phyloP scores from a whole-genome alignment of 2,797 vertebrate species.

The Sebastiscus tertius region DNA sequence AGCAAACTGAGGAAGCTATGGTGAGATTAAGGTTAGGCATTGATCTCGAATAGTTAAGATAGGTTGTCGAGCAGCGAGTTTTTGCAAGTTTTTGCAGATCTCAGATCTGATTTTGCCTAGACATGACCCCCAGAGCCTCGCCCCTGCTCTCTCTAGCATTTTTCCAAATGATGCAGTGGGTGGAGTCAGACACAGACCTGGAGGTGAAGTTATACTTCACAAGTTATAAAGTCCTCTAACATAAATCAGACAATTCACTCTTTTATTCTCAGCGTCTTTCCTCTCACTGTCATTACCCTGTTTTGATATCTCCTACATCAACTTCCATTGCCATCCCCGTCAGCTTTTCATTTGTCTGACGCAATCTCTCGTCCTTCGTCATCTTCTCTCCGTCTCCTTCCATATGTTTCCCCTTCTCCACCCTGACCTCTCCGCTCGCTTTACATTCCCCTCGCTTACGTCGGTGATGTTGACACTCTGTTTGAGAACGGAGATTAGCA shows the following conservation, averaged over 20 bases:
- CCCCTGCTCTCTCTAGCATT: too few species aligned
- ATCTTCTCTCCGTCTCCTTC: not conserved
- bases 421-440: constrained; percentile 46
- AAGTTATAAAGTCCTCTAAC: not conserved
- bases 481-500: constrained; percentile 61
- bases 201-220: too few species aligned
- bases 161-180: too few species aligned
- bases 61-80: not conserved
- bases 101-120: too few species aligned
- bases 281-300: not conserved
- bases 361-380: not conserved
- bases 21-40: not conserved
- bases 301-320: constrained; percentile 18
- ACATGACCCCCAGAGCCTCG: too few species aligned
- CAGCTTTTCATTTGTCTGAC: constrained; percentile 26
- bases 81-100: too few species aligned
- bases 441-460: constrained; percentile 46
- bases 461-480: constrained; percentile 45
- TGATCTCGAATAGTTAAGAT: rapidly evolving
- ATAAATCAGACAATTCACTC: not conserved
- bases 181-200: too few species aligned
- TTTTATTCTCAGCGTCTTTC: not conserved
- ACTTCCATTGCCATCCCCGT: not conserved
- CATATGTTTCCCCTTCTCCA: not conserved
- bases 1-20: not conserved